A percentile compares a stretch with the other conserved stretches of the same genome.
Conservation (phyloP, 2,888 invertebrate species). For the Rhingia campestris region DNA sequence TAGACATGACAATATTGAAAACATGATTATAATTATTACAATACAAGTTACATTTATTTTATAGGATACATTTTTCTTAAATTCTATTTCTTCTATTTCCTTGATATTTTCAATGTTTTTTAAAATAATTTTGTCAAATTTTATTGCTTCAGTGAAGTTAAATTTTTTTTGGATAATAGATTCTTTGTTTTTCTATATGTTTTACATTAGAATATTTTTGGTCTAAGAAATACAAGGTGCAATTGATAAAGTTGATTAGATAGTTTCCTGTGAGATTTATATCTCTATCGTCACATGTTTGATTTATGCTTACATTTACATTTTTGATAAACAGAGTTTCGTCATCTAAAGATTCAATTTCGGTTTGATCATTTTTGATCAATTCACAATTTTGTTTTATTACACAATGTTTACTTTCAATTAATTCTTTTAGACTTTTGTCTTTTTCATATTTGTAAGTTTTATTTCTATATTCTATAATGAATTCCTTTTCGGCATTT, state of each 20-base stretch:
- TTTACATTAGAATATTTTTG: slow-evolving; percentile 9
- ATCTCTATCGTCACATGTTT: neutral
- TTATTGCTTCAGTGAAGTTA: neutral
- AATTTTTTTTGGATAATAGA: slow-evolving; percentile 2
- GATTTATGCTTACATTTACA: neutral
- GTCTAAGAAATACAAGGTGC: neutral
- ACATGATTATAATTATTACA: no score
- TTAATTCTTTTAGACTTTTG: neutral
- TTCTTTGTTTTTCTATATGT: slow-evolving; percentile 13
- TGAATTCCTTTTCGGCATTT: neutral
- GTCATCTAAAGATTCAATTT: neutral
- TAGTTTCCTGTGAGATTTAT: neutral
- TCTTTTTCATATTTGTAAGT: neutral
- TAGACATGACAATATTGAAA: no score
- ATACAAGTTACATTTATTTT: no score
- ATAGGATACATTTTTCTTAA: no score
- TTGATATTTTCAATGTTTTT: slow-evolving; percentile 3
- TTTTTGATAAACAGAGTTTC: neutral
- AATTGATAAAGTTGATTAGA: neutral
- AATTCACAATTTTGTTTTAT: neutral
- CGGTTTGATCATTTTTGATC: neutral
- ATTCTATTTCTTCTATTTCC: slow-evolving; percentile 22
- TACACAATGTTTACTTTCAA: neutral
- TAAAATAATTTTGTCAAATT: slow-evolving; percentile 10
- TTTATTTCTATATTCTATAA: slow-evolving; percentile 5